Percentiles rank a stretch among this genome's conserved stretches.
These are phyloP conservation scores for Agelaius tricolor DNA, from an alignment of 2,113 vertebrate genomes.

Conservation along the genomic window DNA sequence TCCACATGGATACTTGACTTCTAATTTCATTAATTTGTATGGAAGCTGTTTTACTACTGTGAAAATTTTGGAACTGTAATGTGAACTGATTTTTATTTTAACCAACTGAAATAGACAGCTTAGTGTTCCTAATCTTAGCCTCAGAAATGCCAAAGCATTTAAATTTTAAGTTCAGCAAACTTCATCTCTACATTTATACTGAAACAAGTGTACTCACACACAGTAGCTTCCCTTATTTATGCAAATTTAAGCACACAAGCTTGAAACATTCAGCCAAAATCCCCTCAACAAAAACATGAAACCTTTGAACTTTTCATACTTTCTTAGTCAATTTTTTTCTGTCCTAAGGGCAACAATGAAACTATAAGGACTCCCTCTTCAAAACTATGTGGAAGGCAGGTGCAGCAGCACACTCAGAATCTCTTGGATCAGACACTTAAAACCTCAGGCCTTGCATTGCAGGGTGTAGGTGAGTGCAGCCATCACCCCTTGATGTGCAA, in stretches of 20 bases:
- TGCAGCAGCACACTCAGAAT: neutral
- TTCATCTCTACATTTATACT: neutral
- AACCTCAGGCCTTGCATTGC: neutral
- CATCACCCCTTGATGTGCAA: neutral
- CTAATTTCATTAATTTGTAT: constrained; percentile 15
- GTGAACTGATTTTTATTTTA: neutral
- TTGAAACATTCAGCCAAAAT: neutral
- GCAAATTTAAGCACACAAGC: neutral
- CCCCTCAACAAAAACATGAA: neutral
- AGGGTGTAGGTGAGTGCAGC: neutral
- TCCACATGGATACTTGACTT: neutral
- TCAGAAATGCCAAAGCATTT: neutral
- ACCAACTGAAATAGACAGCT: neutral
- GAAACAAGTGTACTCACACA: neutral
- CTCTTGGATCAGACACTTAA: neutral
- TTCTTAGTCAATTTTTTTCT: neutral
- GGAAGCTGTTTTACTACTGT: neutral
- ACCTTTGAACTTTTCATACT: neutral
- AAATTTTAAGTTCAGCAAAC: neutral
- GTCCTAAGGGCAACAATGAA: neutral
- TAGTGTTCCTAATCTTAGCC: neutral
- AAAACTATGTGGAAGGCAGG: neutral
- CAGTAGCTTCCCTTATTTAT: neutral
- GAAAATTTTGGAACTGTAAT: neutral
- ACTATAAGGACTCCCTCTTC: neutral